Conservation (phyloP, 2,888 invertebrate species). For the Melanostoma scalare region DNA sequence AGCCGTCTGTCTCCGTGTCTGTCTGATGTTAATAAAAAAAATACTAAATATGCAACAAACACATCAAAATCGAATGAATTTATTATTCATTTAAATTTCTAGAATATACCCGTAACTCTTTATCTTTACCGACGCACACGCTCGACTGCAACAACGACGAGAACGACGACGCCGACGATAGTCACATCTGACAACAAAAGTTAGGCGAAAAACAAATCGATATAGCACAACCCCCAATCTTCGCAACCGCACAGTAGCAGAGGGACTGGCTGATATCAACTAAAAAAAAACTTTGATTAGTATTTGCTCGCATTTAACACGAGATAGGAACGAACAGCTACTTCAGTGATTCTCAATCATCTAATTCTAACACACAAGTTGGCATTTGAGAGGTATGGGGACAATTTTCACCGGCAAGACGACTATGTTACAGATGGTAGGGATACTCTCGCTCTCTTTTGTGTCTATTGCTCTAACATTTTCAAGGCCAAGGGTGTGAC, state of each 20-base stretch:
- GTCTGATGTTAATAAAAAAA: constrained; percentile 34
- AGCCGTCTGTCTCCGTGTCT: constrained; percentile 16
- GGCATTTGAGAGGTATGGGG: constrained; percentile 24
- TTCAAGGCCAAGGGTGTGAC: constrained; percentile 72
- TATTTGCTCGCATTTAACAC: constrained; percentile 33
- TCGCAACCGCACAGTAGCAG: constrained; percentile 23
- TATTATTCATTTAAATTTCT: constrained; percentile 6
- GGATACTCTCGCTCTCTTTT: constrained; percentile 53
- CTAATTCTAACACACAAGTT: constrained; percentile 41
- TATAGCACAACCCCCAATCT: constrained; percentile 47
- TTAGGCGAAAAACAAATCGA: constrained; percentile 52
- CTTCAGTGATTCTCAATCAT: constrained; percentile 28
- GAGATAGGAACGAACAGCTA: constrained; percentile 31
- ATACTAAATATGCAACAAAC: background rate
- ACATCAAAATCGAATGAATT: constrained; percentile 11
- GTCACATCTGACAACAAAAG: constrained; percentile 17
- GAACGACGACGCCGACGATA: constrained; percentile 30
- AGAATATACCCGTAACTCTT: constrained; percentile 25
- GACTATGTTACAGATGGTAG: constrained; percentile 5
- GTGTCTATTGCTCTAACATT: constrained; percentile 39
- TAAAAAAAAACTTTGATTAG: constrained; percentile 42
- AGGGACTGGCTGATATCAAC: constrained; percentile 44
- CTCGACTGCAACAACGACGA: constrained; percentile 23
- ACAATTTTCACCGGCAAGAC: constrained; percentile 45
- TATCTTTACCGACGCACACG: constrained; percentile 24